These are phyloP conservation scores for Sitophilus oryzae DNA, from an alignment of 1,140 invertebrate genomes.

Conservation along the genomic window DNA sequence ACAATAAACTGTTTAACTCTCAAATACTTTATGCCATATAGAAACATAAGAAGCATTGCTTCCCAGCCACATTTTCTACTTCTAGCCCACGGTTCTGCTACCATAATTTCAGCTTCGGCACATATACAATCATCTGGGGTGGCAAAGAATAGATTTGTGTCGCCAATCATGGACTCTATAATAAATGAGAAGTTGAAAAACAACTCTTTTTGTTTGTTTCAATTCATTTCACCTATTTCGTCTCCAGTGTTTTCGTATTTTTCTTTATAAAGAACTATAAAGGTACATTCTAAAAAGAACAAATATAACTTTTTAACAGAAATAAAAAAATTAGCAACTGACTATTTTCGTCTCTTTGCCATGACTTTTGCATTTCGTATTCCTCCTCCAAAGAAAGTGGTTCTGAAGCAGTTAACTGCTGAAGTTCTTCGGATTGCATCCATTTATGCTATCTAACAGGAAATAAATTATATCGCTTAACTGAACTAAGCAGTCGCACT, in stretches of 20 bases:
- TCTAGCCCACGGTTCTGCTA: constrained; percentile 66
- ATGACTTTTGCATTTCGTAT: constrained; percentile 85
- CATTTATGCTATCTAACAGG: constrained; percentile 87
- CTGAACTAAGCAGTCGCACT: no score
- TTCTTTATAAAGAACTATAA: constrained; percentile 75
- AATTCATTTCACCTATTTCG: constrained; percentile 53
- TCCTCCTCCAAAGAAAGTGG: constrained; percentile 77
- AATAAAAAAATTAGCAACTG: constrained; percentile 32
- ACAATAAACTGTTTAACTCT: constrained; percentile 60
- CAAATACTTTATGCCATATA: constrained; percentile 66
- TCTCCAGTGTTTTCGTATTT: constrained; percentile 49
- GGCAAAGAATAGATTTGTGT: constrained; percentile 85
- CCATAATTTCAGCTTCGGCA: constrained; percentile 92
- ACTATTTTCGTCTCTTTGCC: constrained; percentile 84
- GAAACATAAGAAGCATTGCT: constrained; percentile 72
- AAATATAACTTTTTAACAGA: background rate
- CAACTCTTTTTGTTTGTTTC: no score
- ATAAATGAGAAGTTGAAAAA: constrained; percentile 22
- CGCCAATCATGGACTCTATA: constrained; percentile 82
- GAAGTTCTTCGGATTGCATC: constrained; percentile 83
- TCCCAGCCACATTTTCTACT: constrained; percentile 72
- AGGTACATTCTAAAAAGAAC: constrained; percentile 82
- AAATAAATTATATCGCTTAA: no score
- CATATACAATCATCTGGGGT: constrained; percentile 46
- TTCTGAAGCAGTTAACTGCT: constrained; percentile 81